Conservation (phyloP, 1,140 invertebrate genomes). For the Drosophila willistoni region DNA sequence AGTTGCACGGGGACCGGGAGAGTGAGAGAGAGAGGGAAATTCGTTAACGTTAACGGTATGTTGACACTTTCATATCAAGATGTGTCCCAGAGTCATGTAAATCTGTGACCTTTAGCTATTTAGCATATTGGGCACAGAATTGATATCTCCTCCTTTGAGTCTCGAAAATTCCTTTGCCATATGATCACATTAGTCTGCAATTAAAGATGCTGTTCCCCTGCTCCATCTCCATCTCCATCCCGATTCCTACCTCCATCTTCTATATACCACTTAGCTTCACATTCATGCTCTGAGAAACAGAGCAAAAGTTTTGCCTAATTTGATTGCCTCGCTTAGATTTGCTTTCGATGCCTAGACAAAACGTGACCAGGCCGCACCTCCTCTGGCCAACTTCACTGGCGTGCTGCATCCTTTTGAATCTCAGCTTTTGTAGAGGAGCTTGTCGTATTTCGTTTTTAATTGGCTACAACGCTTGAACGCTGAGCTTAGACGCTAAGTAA, state of each 20-base stretch:
- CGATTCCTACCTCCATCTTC: not conserved
- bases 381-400: constrained; percentile 5
- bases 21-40: constrained; percentile 46
- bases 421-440: constrained; percentile 56
- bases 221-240: not conserved
- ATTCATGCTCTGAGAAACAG: constrained; percentile 47
- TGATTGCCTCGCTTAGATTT: constrained; percentile 76
- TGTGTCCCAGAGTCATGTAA: constrained; percentile 55
- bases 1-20: constrained; percentile 17
- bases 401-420: constrained; percentile 50
- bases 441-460: constrained; percentile 81
- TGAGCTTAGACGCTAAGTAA: constrained; percentile 72
- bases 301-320: constrained; percentile 65
- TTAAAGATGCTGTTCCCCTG: constrained; percentile 47
- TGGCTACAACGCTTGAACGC: constrained; percentile 76
- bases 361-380: constrained; percentile 71
- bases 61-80: constrained; percentile 77
- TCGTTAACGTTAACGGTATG: constrained; percentile 74
- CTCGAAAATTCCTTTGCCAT: constrained; percentile 15
- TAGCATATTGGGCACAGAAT: constrained; percentile 61
- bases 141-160: constrained; percentile 4
- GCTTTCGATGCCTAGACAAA: constrained; percentile 51
- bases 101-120: constrained; percentile 40
- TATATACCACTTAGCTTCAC: constrained; percentile 10
- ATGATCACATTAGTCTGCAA: constrained; percentile 72